Evolutionary conservation across 2,797 vertebrate genomes (phyloP), one percentile per base, ranked within the genome.

Genomic region (Synaphobranchus kaupii): DNA sequence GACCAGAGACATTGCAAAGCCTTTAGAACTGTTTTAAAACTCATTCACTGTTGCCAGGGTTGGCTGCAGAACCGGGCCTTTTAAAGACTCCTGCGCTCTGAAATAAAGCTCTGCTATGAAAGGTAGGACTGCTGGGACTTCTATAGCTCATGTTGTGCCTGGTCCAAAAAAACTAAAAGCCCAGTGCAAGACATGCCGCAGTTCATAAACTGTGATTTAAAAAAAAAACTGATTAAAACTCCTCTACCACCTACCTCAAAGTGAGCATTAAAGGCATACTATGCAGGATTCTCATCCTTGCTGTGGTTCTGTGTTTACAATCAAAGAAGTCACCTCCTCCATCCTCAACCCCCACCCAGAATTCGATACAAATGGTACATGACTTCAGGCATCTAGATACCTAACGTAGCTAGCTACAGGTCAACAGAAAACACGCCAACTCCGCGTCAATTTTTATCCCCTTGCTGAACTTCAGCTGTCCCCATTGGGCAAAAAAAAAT

Each of bases 161-260:
- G 28, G 12, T 1, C n/a, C 25, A 28, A 50, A 20, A 52, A 58
- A 58, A 54, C 15, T 15, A 12, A 84, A 63, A 54, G 31, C 54
- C 3, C 54, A 20, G 34, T 3, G 71, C 56, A 84, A 66, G 54
- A 66, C 4, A 25, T 68, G 8, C 48, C 63, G 44, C 39, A 80
- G 34, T 22, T 50, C 54, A 52, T 80, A 52, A 17, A 73, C 39
- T 39, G 52, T 39, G 39, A 39, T 39, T 39, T 0, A 34, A 22
- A 76, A 22, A 76, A 87, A 34, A 86, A 90, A 48, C 88, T 90
- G 90, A 93, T 93, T 93, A 91, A 93, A 90, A 93, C 89, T 92
- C 83, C 54, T 88, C 54, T 87, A 89, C 88, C 48, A 85, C 80
- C 28, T 87, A 89, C 90, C 85, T 91, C 73, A 91, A 92, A 92